Evolutionary conservation across 2,797 vertebrate genomes (phyloP), one percentile per base, ranked within the genome.

Genomic region (Lophius americanus): DNA sequence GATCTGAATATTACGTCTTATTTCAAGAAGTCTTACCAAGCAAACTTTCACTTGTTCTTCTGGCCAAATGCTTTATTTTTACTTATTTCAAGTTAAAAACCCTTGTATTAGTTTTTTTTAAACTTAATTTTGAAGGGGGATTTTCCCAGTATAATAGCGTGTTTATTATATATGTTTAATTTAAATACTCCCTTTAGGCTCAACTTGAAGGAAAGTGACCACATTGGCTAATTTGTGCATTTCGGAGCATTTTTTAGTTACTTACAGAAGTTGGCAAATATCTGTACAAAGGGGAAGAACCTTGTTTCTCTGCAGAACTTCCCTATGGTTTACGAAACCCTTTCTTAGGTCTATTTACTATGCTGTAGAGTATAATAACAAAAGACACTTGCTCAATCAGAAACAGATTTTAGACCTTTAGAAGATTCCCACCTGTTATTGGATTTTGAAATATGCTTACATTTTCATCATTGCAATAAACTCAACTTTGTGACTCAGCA

Each of bases 221-320:
- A 41, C 10, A 33, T 11, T 47, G 39, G 54, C 60, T 51, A 8
- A 68, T 67, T 44, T 60, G 7, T 70, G 41, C 39, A 61, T 32
- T 10, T 42, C 35, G 64, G 7, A 48, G 58, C 23, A 60, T 12
- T 54, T 72, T 56, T 54, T 68, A 32, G 11, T 76, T 35, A 59
- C 71, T 32, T 50, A 59, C 38, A 14, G 42, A 72, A 68, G 51
- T 50, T 64, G 70, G 44, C 62, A 50, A 67, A 55, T 51, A 56
- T 69, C 66, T 65, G 59, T 49, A 68, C 58, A 90, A 90, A 88
- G 86, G 84, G 88, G 86, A 92, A 91, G 83, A 81, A 56, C 11
- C 32, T 51, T 68, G 73, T 88, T 89, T 88, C 85, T 67, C 63
- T 84, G 64, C 67, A 65, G 73, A 79, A 89, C 82, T 90, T 90